These are phyloP conservation scores for Coelinius sp. DNA, from an alignment of 2,888 invertebrate genomes.

Conservation along the genomic window DNA sequence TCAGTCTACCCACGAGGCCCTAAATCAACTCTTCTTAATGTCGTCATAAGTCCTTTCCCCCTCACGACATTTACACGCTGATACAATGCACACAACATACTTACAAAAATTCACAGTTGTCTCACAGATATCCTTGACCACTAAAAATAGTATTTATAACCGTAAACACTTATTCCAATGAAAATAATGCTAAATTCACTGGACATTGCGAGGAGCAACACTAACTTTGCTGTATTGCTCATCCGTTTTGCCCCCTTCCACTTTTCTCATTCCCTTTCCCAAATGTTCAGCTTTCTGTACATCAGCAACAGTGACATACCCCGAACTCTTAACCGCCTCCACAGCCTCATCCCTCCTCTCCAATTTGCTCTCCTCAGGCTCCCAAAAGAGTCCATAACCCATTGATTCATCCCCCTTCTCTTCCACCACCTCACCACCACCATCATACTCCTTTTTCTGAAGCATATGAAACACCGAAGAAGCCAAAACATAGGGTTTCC, in stretches of 20 bases:
- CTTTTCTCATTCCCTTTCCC: slow-evolving; percentile 31
- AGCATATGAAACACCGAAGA: slow-evolving; percentile 56
- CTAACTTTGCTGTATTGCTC: slow-evolving; percentile 65
- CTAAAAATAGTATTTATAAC: neutral
- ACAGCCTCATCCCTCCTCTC: slow-evolving; percentile 21
- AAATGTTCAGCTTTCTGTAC: slow-evolving; percentile 48
- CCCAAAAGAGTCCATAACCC: slow-evolving; percentile 51
- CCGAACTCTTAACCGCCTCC: slow-evolving; percentile 43
- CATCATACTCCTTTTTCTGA: slow-evolving; percentile 47
- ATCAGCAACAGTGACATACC: slow-evolving; percentile 60
- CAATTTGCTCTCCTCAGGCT: slow-evolving; percentile 32
- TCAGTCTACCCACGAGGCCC: slow-evolving; percentile 15
- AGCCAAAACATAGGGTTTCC: slow-evolving; percentile 54
- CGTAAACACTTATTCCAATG: too few relatives aligned
- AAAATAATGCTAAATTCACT: slow-evolving; percentile 47
- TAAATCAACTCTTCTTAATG: slow-evolving; percentile 19
- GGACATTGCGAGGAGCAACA: slow-evolving; percentile 56
- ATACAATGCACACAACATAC: slow-evolving; percentile 28
- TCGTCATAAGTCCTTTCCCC: slow-evolving; percentile 32
- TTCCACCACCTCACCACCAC: slow-evolving; percentile 35
- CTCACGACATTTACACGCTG: neutral
- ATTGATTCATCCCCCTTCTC: slow-evolving; percentile 43
- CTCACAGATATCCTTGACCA: slow-evolving; percentile 17
- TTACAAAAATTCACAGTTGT: slow-evolving; percentile 38
- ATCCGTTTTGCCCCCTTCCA: slow-evolving; percentile 49